A percentile compares a stretch with the other conserved stretches of the same genome.
Evolutionary conservation across 1,140 invertebrate species (phyloP).

Genomic region (Mylabris phalerata): DNA sequence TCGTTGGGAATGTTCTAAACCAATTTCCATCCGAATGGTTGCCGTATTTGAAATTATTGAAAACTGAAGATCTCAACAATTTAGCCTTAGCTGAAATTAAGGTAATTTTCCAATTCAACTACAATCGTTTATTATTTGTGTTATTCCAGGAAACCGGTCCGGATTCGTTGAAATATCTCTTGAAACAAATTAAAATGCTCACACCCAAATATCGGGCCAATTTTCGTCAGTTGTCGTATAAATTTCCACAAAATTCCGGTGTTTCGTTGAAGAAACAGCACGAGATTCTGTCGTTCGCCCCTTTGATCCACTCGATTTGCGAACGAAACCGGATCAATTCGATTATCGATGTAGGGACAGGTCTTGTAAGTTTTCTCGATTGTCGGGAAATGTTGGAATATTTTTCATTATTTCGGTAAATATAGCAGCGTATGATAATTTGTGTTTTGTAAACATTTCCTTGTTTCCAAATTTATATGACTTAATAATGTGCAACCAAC

Average conservation of each 20-base stretch:
- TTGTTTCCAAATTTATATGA: too few species aligned
- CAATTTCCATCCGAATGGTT: conserved; percentile 51
- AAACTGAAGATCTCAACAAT: conserved; percentile 45
- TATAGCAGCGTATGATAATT: too few species aligned
- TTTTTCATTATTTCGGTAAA: too few species aligned
- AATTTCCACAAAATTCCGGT: conserved; percentile 19
- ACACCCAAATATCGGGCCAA: conserved; percentile 23
- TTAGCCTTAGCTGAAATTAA: conserved; percentile 26
- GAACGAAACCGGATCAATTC: conserved; percentile 44
- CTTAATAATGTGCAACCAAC: too few species aligned
- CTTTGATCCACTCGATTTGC: conserved; percentile 52
- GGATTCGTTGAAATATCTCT: conserved; percentile 41
- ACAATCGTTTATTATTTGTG: conserved; percentile 2
- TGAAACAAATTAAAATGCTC: conserved; percentile 34
- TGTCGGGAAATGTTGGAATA: too few species aligned
- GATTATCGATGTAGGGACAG: conserved; percentile 77
- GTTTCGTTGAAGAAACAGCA: conserved; percentile 57
- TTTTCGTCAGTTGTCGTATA: conserved; percentile 22
- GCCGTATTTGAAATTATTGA: conserved; percentile 36
- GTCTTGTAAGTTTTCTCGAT: conserved; percentile 50
- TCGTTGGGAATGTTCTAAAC: conserved; percentile 49
- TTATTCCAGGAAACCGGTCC: conserved; percentile 41
- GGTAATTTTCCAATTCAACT: conserved; percentile 19
- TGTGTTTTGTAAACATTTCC: too few species aligned
- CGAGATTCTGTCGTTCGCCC: conserved; percentile 57